phyloP scores from a whole-genome alignment of 64 coral and sea anemone species.

The Montipora sp. region DNA sequence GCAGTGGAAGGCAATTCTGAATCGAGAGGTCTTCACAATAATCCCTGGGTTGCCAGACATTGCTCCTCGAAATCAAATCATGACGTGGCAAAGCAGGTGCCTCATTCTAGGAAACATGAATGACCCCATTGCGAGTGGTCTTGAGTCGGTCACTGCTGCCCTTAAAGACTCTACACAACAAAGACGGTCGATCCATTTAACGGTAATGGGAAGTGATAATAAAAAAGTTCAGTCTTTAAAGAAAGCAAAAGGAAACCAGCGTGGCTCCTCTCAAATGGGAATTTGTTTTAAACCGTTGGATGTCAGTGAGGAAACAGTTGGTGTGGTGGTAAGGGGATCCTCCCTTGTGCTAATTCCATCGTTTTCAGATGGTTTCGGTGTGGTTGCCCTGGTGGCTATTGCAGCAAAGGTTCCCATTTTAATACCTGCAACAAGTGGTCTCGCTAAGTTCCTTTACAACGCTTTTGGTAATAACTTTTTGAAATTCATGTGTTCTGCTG shows the following conservation, averaged over 20 bases:
- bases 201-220: constrained; percentile 32
- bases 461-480: constrained; percentile 39
- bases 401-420: constrained; percentile 71
- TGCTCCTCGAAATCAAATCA: constrained; percentile 35
- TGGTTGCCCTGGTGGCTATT: constrained; percentile 66
- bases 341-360: constrained; percentile 58
- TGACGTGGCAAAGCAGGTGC: constrained; percentile 58
- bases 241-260: not conserved
- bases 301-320: constrained; percentile 36
- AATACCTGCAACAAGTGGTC: constrained; percentile 42
- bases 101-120: constrained; percentile 43
- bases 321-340: constrained; percentile 59
- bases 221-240: constrained; percentile 18
- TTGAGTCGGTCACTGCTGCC: not conserved
- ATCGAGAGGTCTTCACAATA: constrained; percentile 60
- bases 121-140: not conserved
- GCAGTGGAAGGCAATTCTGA: constrained; percentile 66
- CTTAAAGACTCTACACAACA: constrained; percentile 27
- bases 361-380: constrained; percentile 48
- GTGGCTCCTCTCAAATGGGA: not conserved
- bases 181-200: constrained; percentile 4
- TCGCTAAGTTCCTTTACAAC: constrained; percentile 29
- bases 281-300: constrained; percentile 54
- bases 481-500: not conserved
- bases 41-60: constrained; percentile 70